A percentile compares a stretch with the other conserved stretches of the same genome.
Conservation (phyloP, 1,140 invertebrate species). For the Drosophila ironensis region DNA sequence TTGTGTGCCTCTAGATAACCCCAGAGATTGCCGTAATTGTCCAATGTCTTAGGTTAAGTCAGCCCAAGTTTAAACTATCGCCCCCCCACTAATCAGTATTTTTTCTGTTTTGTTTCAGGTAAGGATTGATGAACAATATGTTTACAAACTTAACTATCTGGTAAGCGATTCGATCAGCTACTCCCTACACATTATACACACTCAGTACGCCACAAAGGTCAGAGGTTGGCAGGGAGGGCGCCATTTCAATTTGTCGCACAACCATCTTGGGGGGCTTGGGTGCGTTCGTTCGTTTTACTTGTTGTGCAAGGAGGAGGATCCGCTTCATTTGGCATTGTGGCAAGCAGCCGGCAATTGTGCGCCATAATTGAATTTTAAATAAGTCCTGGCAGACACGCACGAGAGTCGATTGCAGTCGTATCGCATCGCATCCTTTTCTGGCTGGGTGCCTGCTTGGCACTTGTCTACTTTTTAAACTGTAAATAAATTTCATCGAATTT, state of each 20-base stretch:
- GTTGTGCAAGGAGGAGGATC: slow-evolving; percentile 3
- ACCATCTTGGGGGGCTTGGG: slow-evolving; percentile 2
- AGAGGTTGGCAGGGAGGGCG: too few species aligned
- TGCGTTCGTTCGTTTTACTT: too few species aligned
- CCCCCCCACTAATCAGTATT: slow-evolving; percentile 14
- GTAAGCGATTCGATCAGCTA: slow-evolving; percentile 53
- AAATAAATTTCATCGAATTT: slow-evolving; percentile 80
- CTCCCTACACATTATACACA: neutral
- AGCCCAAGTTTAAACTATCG: neutral
- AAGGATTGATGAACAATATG: slow-evolving; percentile 81
- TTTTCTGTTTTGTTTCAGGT: slow-evolving; percentile 68
- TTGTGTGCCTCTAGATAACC: slow-evolving; percentile 51
- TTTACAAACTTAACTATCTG: slow-evolving; percentile 80
- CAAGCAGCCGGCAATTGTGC: slow-evolving; percentile 37
- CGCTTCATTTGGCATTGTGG: slow-evolving; percentile 35
- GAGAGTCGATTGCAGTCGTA: slow-evolving; percentile 30
- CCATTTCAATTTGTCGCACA: slow-evolving; percentile 20
- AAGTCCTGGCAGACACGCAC: slow-evolving; percentile 55
- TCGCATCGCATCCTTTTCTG: slow-evolving; percentile 10
- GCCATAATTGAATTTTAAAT: slow-evolving; percentile 82
- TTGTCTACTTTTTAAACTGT: slow-evolving; percentile 74
- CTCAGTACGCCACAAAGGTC: too few species aligned
- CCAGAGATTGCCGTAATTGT: slow-evolving; percentile 48
- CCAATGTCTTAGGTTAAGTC: slow-evolving; percentile 52
- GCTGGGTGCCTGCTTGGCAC: slow-evolving; percentile 19